Base-by-base conservation (phyloP, 2,113 vertebrate genomes). In the Grammomys dolichurus region DNA sequence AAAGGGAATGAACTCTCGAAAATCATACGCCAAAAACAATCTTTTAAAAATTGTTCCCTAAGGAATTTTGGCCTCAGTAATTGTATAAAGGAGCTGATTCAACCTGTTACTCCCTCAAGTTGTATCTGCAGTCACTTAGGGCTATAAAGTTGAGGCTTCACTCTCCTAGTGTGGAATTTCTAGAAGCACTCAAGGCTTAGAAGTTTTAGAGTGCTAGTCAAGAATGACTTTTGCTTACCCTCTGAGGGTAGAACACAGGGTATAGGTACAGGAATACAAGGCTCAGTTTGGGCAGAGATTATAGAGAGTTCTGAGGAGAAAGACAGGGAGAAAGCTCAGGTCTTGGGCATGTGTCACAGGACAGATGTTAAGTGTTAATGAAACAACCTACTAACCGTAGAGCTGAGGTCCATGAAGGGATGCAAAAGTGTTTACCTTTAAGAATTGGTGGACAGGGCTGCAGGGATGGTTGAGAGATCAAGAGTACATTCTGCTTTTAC, bases 101-200 rank as follows among this genome's bases (percentile, higher is more conserved):
- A 5, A 1, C 11, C 17, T n/a, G 19, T 58, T 81, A 33, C 51
- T 51, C 51, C 51, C 51, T 51, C 51, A 51, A 67, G 16, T 51
- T 89, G 17, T 24, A 80, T 82, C 60, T 92, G 24, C 1, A 82
- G 5, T 85, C 80, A 63, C 17, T 43, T 58, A 33, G 91, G 19
- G 13, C 67, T 87, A 19, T 13, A 69, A 28, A 95, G 8, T 90
- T 84, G 51, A 60, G 26, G 40, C 36, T 82, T 94, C 16, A 60
- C 51, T 93, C 70, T 80, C 31, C 8, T 90, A 24, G 73, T 84
- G 33, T 3, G 82, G 22, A 40, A 97, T 72, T 76, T 88, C 43
- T 75, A 58, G 69, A 92, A 80, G 3, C 36, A 78, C 40, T 20
- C 19, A 90, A 85, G 13, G 75, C 20, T 60, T 36, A 60, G 81